Conservation (phyloP, 2,113 vertebrate genomes). For the Xiphophorus maculatus region DNA sequence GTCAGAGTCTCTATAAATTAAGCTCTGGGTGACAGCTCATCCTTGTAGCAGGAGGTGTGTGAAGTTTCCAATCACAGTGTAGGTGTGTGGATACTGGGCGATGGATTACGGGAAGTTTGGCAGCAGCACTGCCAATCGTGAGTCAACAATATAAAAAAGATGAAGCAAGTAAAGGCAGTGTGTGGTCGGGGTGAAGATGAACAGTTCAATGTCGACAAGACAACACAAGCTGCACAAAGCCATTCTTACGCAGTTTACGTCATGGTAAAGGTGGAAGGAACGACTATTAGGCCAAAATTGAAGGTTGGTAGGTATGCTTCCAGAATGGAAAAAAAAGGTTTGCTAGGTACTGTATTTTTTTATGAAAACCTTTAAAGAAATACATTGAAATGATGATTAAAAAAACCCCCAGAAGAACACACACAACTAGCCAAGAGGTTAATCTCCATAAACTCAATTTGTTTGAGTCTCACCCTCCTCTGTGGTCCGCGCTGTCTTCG, state of each 20-base stretch:
- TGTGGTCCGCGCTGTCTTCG: slow-evolving; percentile 89
- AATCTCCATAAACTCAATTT: neutral
- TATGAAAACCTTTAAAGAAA: neutral
- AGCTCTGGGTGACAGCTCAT: slow-evolving; percentile 53
- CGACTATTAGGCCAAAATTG: too few relatives aligned
- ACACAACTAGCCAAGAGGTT: neutral
- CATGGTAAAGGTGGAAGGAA: too few relatives aligned
- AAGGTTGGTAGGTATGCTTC: neutral
- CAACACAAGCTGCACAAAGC: too few relatives aligned
- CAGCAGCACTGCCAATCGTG: slow-evolving; percentile 55
- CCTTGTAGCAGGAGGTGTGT: slow-evolving; percentile 49
- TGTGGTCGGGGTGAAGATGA: too few relatives aligned
- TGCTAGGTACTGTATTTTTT: neutral
- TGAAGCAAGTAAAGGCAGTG: neutral
- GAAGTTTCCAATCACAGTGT: slow-evolving; percentile 62
- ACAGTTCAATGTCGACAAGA: too few relatives aligned
- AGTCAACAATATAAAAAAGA: slow-evolving; percentile 36
- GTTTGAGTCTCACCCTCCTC: slow-evolving; percentile 87
- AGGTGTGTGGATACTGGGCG: slow-evolving; percentile 55
- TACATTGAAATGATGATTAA: neutral
- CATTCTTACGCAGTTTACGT: too few relatives aligned
- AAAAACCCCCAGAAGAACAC: neutral
- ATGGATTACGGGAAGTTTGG: slow-evolving; percentile 54
- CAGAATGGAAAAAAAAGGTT: neutral
- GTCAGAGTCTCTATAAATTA: slow-evolving; percentile 60